Evolutionary conservation across 2,888 invertebrate species (phyloP).

Genomic region (Eupithecia vulgata): DNA sequence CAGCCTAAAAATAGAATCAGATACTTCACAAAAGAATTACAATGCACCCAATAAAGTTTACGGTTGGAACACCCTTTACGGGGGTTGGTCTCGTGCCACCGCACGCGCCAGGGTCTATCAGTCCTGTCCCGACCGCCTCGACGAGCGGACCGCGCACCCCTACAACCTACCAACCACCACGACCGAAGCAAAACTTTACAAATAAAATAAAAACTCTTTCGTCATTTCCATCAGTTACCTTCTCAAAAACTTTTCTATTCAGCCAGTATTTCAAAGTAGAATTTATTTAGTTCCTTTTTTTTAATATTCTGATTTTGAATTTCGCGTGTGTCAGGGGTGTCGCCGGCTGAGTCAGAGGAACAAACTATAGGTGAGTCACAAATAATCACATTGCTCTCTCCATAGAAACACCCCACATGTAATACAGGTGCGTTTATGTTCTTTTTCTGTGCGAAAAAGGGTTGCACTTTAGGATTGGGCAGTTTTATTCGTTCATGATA

Average conservation of each 20-base stretch:
- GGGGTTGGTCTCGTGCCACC: slow-evolving; percentile 64
- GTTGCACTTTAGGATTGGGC: slow-evolving; percentile 22
- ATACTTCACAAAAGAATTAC: slow-evolving; percentile 33
- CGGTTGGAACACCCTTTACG: slow-evolving; percentile 57
- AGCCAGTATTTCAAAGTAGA: slow-evolving; percentile 23
- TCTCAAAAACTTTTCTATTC: slow-evolving; percentile 30
- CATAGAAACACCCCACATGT: slow-evolving; percentile 79
- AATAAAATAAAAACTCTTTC: slow-evolving; percentile 42
- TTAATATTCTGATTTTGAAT: slow-evolving; percentile 38
- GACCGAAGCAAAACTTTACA: slow-evolving; percentile 47
- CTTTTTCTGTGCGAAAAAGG: slow-evolving; percentile 33
- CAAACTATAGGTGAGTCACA: slow-evolving; percentile 76
- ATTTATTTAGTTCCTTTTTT: slow-evolving; percentile 31
- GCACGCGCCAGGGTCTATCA: slow-evolving; percentile 75
- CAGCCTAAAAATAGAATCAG: neutral
- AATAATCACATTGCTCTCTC: slow-evolving; percentile 53
- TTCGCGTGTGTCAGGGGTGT: slow-evolving; percentile 67
- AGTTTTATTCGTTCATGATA: slow-evolving; percentile 12
- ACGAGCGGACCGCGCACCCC: slow-evolving; percentile 80
- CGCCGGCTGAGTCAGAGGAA: slow-evolving; percentile 75
- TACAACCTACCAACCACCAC: slow-evolving; percentile 47
- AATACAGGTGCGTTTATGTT: slow-evolving; percentile 47
- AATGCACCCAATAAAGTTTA: slow-evolving; percentile 40
- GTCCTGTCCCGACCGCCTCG: slow-evolving; percentile 74
- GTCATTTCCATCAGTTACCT: slow-evolving; percentile 23